A percentile compares a stretch with the other conserved stretches of the same genome.
phyloP scores from a whole-genome alignment of 2,797 vertebrate species.

The Podargus strigoides region DNA sequence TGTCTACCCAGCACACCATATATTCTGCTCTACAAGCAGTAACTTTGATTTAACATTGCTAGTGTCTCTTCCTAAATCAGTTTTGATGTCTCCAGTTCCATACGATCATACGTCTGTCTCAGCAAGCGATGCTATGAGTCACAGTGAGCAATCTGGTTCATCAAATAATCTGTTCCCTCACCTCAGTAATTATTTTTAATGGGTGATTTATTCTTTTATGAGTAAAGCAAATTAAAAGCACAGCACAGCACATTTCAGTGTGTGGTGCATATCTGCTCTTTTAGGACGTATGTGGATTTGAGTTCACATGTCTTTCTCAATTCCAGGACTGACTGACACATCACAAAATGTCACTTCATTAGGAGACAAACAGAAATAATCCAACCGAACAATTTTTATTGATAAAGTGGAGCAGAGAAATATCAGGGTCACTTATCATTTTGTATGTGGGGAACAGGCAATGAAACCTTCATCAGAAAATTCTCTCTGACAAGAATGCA shows the following conservation, averaged over 20 bases:
- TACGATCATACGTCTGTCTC: background rate
- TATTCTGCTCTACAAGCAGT: background rate
- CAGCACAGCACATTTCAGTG: slow-evolving; percentile 3
- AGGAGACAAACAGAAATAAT: slow-evolving; percentile 68
- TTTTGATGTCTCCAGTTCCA: background rate
- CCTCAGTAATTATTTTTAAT: slow-evolving; percentile 63
- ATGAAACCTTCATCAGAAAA: slow-evolving; percentile 71
- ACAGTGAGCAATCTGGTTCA: slow-evolving; percentile 12
- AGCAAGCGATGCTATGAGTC: slow-evolving; percentile 18
- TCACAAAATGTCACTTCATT: slow-evolving; percentile 71
- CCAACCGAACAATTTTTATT: slow-evolving; percentile 70
- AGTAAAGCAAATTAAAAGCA: slow-evolving; percentile 16
- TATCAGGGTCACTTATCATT: slow-evolving; percentile 70
- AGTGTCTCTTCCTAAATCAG: slow-evolving; percentile 41
- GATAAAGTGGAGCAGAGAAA: slow-evolving; percentile 67
- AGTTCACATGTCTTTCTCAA: slow-evolving; percentile 17
- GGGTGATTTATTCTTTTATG: slow-evolving; percentile 45
- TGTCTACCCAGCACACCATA: background rate
- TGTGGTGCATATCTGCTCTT: background rate
- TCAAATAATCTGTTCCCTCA: slow-evolving; percentile 48
- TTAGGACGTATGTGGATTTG: background rate
- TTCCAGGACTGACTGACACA: slow-evolving; percentile 33
- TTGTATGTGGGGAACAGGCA: slow-evolving; percentile 53
- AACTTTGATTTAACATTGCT: slow-evolving; percentile 28
- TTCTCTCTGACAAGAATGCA: slow-evolving; percentile 54